These are phyloP conservation scores for Chelon auratus DNA, from an alignment of 2,797 vertebrate genomes.

Conservation along the genomic window DNA sequence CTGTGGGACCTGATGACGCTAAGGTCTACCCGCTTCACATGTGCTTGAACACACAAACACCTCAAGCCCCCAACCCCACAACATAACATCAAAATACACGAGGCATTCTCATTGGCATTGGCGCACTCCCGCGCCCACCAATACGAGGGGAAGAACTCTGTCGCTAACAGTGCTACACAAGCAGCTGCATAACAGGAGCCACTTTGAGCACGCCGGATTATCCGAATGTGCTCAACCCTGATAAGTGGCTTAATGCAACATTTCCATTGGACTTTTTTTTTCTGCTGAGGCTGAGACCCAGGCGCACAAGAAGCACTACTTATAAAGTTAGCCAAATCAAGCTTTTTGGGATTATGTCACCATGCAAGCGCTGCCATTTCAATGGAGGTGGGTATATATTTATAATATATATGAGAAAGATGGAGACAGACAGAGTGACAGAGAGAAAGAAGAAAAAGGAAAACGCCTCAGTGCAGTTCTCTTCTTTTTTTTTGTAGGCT, in stretches of 20 bases:
- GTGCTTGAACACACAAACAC: conserved; percentile 44
- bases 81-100: conserved; percentile 53
- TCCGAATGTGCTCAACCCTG: conserved; percentile 86
- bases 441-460: conserved; percentile 38
- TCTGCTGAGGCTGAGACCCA: conserved; percentile 84
- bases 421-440: conserved; percentile 36
- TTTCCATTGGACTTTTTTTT: conserved; percentile 82
- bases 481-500: conserved; percentile 25
- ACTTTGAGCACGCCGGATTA: conserved; percentile 85
- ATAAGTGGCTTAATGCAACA: conserved; percentile 88
- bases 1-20: conserved; percentile 50
- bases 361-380: conserved; percentile 75
- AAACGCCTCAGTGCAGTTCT: conserved; percentile 42
- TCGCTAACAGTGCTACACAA: conserved; percentile 68
- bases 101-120: conserved; percentile 24
- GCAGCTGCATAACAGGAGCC: conserved; percentile 82
- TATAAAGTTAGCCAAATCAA: conserved; percentile 86
- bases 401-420: conserved; percentile 32
- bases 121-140: conserved; percentile 31
- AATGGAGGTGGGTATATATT: conserved; percentile 52
- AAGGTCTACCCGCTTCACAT: conserved; percentile 39
- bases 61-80: conserved; percentile 40
- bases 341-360: conserved; percentile 85
- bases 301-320: conserved; percentile 83
- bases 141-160: conserved; percentile 51